Evolutionary conservation across 2,888 invertebrate species (phyloP), one percentile per base, ranked within the genome.

Genomic region (Xestia xanthographa): DNA sequence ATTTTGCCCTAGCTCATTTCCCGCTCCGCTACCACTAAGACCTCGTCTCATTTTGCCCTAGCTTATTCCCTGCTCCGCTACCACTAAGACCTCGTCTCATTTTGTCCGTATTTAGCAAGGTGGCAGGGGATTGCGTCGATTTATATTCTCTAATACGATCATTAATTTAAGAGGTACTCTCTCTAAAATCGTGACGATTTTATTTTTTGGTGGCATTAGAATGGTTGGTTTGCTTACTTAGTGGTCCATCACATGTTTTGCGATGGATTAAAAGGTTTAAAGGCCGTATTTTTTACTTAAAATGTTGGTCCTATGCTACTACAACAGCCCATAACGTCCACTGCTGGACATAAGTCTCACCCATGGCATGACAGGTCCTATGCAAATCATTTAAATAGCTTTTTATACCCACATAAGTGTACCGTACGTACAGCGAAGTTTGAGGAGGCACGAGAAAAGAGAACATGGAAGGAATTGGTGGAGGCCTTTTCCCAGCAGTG

Each of bases 111-210:
- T 79, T 72, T 70, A 72, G 72, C 14, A 56, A 69, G 66, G 70
- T 71, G 22, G 38, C 63, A 58, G 38, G 71, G 58, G 58, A 77
- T 38, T 22, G 60, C 63, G 45, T 70, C 85, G 38, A 86, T 84
- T 83, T 86, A 86, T 86, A 68, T 26, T n/a, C 66, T 65, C 48
- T 75, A 85, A 78, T 73, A 60, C 77, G 66, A 53, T 48, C 76
- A 83, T 83, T 66, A 80, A 83, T 83, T 74, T 75, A n/a, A 29
- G 29, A 58, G 43, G 65, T 26, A 29, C n/a, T 65, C 74, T 70
- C 72, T 71, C 60, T 67, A 50, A 84, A 84, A 68, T 60, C 65
- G 65, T 76, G 68, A 71, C 73, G 60, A 67, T 67, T 58, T 58
- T 60, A 22, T 34, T 71, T 84, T 71, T 80, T 84, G 26, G 26